A percentile compares a stretch with the other conserved stretches of the same genome.
Conservation (phyloP, 2,113 vertebrate genomes). For the Sminthopsis crassicaudata region DNA sequence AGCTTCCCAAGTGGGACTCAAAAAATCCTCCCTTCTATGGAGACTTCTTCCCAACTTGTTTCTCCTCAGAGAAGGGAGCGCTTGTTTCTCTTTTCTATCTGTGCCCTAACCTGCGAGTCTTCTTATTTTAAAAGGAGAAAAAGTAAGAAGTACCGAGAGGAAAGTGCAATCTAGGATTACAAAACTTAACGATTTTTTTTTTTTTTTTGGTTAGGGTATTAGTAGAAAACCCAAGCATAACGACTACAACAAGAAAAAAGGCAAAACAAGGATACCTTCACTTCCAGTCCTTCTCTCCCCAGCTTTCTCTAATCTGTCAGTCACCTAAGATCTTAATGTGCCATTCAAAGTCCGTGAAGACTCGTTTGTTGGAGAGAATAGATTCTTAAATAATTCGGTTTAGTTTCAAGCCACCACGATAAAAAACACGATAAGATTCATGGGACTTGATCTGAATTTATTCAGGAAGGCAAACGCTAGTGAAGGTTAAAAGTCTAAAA, state of each 20-base stretch:
- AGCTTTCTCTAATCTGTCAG: not conserved
- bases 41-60: not conserved
- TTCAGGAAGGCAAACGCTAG: not conserved
- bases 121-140: not conserved
- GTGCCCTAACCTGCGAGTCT: not conserved
- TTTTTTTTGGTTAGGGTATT: not conserved
- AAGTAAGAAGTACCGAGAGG: not conserved
- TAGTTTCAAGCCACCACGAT: not conserved
- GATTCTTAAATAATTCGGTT: not conserved
- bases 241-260: not conserved
- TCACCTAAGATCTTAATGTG: not conserved
- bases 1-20: too few relatives aligned
- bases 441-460: not conserved
- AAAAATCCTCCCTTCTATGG: not conserved
- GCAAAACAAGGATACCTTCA: not conserved
- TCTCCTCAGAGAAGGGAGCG: not conserved
- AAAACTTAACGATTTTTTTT: not conserved
- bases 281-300: too few relatives aligned
- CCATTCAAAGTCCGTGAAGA: not conserved
- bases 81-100: not conserved
- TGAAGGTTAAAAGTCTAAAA: not conserved
- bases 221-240: not conserved
- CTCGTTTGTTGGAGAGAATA: not conserved
- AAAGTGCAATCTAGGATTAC: not conserved
- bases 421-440: not conserved